These are phyloP conservation scores for Tillus elongatus DNA, from an alignment of 2,888 invertebrate species.

Conservation along the genomic window DNA sequence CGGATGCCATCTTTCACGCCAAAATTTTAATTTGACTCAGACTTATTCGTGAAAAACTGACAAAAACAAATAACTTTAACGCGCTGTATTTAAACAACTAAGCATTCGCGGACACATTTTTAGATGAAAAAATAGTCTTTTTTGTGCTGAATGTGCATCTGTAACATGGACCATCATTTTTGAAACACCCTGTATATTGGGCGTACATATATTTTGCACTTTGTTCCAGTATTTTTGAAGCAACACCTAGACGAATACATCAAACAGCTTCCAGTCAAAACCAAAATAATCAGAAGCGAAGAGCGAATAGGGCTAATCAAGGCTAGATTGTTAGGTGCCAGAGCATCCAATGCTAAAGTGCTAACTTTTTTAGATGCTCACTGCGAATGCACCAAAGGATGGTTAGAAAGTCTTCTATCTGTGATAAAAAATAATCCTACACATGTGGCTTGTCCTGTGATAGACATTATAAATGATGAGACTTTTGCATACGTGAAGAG, in stretches of 20 bases:
- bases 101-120: no score
- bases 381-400: slow-evolving; percentile 78
- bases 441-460: slow-evolving; percentile 71
- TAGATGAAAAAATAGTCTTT: no score
- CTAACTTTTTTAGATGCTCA: slow-evolving; percentile 90
- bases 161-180: no score
- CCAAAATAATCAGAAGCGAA: slow-evolving; percentile 55
- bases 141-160: no score
- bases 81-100: no score
- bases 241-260: slow-evolving; percentile 60
- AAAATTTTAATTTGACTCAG: no score
- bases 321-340: slow-evolving; percentile 72
- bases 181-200: no score
- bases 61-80: no score
- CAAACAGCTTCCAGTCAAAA: slow-evolving; percentile 50
- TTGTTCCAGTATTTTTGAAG: slow-evolving; percentile 54
- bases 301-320: slow-evolving; percentile 70
- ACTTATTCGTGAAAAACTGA: no score
- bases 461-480: slow-evolving; percentile 92
- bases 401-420: slow-evolving; percentile 50
- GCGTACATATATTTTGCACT: no score
- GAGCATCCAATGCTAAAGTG: slow-evolving; percentile 61
- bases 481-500: slow-evolving; percentile 91
- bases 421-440: slow-evolving; percentile 51
- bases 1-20: no score